Evolutionary conservation across 2,888 invertebrate species (phyloP), one percentile per base, ranked within the genome.

Genomic region (Blastobasis adustella): DNA sequence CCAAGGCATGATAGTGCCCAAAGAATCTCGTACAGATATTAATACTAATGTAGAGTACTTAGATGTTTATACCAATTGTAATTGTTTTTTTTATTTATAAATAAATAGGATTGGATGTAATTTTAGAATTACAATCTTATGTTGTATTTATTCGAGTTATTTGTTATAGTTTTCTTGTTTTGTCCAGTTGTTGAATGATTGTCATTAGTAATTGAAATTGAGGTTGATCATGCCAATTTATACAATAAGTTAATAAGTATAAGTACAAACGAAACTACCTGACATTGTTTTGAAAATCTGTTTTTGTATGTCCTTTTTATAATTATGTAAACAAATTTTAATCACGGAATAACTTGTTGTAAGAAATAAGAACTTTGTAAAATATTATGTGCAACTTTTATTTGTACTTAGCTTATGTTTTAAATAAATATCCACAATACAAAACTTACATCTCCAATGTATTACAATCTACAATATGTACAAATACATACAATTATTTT

Each of bases 161-260:
- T 23, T 23, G 23, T 23, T 23, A 23, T 23, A 23, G 23, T 23
- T 23, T 23, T 23, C 23, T 23, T 23, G 23, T 23, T 23, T 23
- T 23, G 23, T 23, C 23, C 23, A 23, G 23, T 23, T 23, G 23
- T 23, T 23, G 23, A 23, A 23, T 23, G 23, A n/a, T n/a, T n/a
- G n/a, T n/a, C n/a, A n/a, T n/a, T n/a, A 23, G 23, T 23, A 23
- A 2, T 23, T 23, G 23, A 23, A 23, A 23, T 23, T 43, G 8
- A 41, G 41, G 56, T 57, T 46, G 63, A 65, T 63, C 71, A 69
- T 71, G 76, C 75, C 78, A 78, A 76, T 66, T 61, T 56, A 49
- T 60, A 54, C 40, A 54, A 10, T 50, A 42, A 5, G 1, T 42
- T 51, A 49, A 45, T 55, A 55, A 61, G 59, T 58, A 56, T 54